Conservation (phyloP, 2,113 vertebrate genomes). For the Phocoena sinus region DNA sequence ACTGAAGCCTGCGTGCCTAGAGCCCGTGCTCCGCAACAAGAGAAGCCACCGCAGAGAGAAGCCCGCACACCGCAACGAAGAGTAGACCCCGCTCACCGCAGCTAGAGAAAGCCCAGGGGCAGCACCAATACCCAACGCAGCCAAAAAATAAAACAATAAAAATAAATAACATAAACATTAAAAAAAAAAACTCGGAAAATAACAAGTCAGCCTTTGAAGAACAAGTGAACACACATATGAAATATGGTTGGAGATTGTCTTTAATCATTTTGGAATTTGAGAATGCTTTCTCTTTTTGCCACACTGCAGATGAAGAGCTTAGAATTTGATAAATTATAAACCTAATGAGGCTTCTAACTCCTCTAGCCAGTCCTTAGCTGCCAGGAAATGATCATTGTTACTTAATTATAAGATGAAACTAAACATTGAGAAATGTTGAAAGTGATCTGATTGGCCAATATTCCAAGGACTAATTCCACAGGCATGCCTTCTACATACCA, state of each 20-base stretch:
- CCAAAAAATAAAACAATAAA: too few relatives aligned
- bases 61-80: too few relatives aligned
- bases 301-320: conserved; percentile 36
- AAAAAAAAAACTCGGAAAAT: neutral
- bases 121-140: too few relatives aligned
- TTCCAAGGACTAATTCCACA: conserved; percentile 45
- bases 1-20: too few relatives aligned
- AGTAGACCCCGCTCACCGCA: too few relatives aligned
- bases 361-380: conserved; percentile 65
- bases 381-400: conserved; percentile 66
- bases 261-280: conserved; percentile 33
- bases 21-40: too few relatives aligned
- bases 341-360: conserved; percentile 67
- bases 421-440: conserved; percentile 63
- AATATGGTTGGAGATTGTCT: neutral
- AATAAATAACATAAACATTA: too few relatives aligned
- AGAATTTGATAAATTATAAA: conserved; percentile 70
- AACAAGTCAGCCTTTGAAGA: neutral
- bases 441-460: conserved; percentile 58
- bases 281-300: conserved; percentile 61
- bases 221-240: conserved; percentile 5
- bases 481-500: conserved; percentile 48
- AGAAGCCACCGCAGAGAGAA: too few relatives aligned
- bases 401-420: conserved; percentile 76
- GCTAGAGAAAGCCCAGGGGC: too few relatives aligned